These are phyloP conservation scores for Oryzias melastigma DNA, from an alignment of 2,113 vertebrate genomes.

Conservation along the genomic window DNA sequence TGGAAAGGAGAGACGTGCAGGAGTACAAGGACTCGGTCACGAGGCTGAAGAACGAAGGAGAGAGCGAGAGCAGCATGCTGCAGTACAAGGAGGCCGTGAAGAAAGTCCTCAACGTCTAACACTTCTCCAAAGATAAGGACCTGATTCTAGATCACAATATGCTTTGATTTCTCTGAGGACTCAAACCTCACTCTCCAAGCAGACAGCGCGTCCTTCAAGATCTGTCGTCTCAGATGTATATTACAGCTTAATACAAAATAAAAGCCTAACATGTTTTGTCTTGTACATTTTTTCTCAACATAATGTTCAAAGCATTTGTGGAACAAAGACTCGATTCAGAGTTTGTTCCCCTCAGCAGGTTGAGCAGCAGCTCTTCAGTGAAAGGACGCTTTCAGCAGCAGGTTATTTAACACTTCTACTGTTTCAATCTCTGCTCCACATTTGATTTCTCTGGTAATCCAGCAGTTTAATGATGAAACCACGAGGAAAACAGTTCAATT, in stretches of 20 bases:
- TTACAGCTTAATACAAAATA: conserved; percentile 30
- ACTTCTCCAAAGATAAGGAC: background rate
- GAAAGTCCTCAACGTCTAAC: conserved; percentile 77
- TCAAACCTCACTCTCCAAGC: too few relatives aligned
- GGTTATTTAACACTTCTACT: conserved; percentile 31
- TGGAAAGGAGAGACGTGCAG: conserved; percentile 77
- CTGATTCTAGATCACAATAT: background rate
- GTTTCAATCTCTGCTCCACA: too few relatives aligned
- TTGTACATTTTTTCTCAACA: background rate
- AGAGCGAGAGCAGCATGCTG: conserved; percentile 78
- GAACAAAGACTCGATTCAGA: conserved; percentile 14
- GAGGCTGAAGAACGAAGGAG: conserved; percentile 87
- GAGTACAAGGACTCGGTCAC: conserved; percentile 82
- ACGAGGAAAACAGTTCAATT: too few relatives aligned
- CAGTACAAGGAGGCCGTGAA: conserved; percentile 91
- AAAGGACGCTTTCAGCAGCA: conserved; percentile 60
- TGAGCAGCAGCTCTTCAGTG: conserved; percentile 7
- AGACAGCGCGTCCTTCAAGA: conserved; percentile 8
- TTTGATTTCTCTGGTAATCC: too few relatives aligned
- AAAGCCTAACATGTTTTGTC: conserved; percentile 10
- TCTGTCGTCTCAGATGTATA: background rate
- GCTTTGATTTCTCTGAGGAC: too few relatives aligned
- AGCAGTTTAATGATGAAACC: too few relatives aligned
- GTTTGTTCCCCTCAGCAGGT: conserved; percentile 17
- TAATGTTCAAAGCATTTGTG: conserved; percentile 4